These are phyloP conservation scores for Ornithoptera priamus DNA, from an alignment of 2,888 invertebrate species.

Conservation along the genomic window DNA sequence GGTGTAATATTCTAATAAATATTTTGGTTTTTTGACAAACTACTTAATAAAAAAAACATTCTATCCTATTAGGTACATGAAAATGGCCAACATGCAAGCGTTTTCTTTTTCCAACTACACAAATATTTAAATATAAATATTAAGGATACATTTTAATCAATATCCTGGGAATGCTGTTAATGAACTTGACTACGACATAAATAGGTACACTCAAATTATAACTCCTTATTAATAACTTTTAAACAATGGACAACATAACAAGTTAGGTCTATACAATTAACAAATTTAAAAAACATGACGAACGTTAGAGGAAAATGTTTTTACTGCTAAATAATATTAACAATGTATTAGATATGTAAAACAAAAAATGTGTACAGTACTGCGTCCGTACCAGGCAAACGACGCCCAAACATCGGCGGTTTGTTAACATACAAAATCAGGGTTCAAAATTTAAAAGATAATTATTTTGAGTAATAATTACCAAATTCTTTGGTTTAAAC, in stretches of 20 bases:
- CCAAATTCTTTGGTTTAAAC: not conserved
- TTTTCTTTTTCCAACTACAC: not conserved
- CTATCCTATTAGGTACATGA: not conserved
- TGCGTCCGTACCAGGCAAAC: not conserved
- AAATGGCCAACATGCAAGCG: not conserved
- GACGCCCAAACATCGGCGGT: constrained; percentile 26
- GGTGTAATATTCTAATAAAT: constrained; percentile 18
- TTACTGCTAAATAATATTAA: not conserved
- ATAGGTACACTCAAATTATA: not conserved
- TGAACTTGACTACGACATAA: too few species aligned
- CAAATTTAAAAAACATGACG: not conserved
- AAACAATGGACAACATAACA: not conserved
- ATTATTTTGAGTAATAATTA: constrained; percentile 19
- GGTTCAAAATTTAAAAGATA: constrained; percentile 18
- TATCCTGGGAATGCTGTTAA: too few species aligned
- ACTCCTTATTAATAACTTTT: not conserved
- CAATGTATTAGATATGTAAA: not conserved
- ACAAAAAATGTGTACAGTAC: not conserved
- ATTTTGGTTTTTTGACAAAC: not conserved
- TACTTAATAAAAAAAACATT: not conserved
- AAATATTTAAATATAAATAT: not conserved
- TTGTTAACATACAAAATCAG: constrained; percentile 20
- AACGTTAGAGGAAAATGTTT: too few species aligned
- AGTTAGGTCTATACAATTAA: not conserved
- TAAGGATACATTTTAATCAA: too few species aligned